Base-by-base conservation (phyloP, 2,888 invertebrate genomes). In the Eilema griseolum region DNA sequence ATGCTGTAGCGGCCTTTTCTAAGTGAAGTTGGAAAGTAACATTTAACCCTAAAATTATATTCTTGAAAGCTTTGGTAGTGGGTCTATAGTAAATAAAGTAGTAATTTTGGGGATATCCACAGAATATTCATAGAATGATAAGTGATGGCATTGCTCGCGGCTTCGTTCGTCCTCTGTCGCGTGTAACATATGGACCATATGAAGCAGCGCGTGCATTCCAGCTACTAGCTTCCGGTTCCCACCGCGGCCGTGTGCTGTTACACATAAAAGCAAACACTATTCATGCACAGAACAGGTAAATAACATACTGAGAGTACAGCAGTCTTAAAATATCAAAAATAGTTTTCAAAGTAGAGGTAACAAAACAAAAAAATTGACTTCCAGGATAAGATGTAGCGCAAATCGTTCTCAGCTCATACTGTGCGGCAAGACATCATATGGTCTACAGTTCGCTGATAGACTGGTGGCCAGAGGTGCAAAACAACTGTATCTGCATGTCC, bases 111-210 rank as follows among this genome's bases (percentile, higher is more conserved):
- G 10, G 20, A 66, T n/a, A 23, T 31, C 77, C 69, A 10, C 80
- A 90, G 88, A 70, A 63, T 5, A 63, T 92, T 14, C 90, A 88
- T 46, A 10, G 28, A 0, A 70, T 90, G 74, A 63, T 92, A 31
- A 83, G 83, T 24, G 88, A 90, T 14, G 92, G 93, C 3, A 91
- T 93, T 33, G 69, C 77, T 0, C 79, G 74, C 0, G 93, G 93
- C 0, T 88, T 85, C 71, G 92, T 93, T 20, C 84, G 86, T 7
- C 93, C 93, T 0, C 69, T 93, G 52, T 80, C 90, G 0, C 85
- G 89, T 8, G 84, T 90, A 8, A 81, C 84, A 24, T 91, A 85
- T 66, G 73, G 68, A 3, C 67, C 79, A 10, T 63, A 62, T 0
- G 81, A 78, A 0, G 62, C 24, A 8, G 24, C 68, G n/a, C 70